Evolutionary conservation across 92 coral and sea anemone genomes (phyloP), one percentile per base, ranked within the genome.

Genomic region (Epizoanthus rinbou): DNA sequence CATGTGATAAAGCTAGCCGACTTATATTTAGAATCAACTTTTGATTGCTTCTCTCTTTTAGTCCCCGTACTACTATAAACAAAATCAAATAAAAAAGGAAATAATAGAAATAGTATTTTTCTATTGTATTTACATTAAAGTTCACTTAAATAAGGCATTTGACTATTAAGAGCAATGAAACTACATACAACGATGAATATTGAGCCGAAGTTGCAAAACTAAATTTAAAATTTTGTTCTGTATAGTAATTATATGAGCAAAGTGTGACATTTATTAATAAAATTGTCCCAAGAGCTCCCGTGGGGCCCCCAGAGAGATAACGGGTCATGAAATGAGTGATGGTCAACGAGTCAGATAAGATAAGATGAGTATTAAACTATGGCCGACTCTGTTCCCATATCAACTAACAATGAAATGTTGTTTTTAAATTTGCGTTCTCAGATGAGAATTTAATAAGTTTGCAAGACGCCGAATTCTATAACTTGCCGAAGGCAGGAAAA

Each of bases 391-490:
- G 13, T 9, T 6, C 64, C 3, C 39, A 78, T 78, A 41, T 21
- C 70, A 37, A 31, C 25, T 19, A 23, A 62, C 45, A 62, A 50
- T n/a, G 63, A 41, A 14, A 59, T 39, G 39, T 13, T 73, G 62
- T 50, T 19, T 73, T 19, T 14, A 19, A 59, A 73, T 73, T 50
- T 47, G 24, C 17, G 43, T 50, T 39, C 56, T 78, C 43, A 45
- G 72, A 60, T 62, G n/a, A 78, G 71, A 78, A 15, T 22, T 62
- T 60, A 78, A 78, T 60, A 78, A 62, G 57, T 59, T 24, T 63
- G 64, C 66, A 54, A 78, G 64, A 62, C 2, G 54, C 54, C 15
- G 54, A 50, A 50, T 50, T 50, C 18, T 23, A 28, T 41, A 71
- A 39, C 2, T 76, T 63, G 82, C 69, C 82, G 52, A 75, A 75